Evolutionary conservation across 1,140 invertebrate species (phyloP), one percentile per base, ranked within the genome.

Genomic region (Drosophila nasuta): DNA sequence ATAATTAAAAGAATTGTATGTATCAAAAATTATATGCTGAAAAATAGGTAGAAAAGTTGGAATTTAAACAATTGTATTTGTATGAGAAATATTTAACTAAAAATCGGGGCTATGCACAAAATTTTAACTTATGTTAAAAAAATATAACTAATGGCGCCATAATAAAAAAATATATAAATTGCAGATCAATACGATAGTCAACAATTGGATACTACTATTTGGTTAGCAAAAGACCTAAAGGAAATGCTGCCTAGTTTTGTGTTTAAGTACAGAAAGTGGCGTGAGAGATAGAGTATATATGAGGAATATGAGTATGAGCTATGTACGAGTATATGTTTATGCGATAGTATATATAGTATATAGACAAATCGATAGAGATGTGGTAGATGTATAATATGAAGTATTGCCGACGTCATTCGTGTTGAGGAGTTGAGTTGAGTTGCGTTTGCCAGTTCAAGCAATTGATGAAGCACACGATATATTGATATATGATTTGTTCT

Each of bases 361-460:
- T 73, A 67, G 78, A 81, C 57, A 82, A 75, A 64, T 78, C 56
- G 65, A 71, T 59, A 67, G 43, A 78, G 52, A 56, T 65, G 41
- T 65, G 41, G 58, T 77, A 66, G 66, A 76, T 79, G 57, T 62
- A 77, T 17, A 17, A 17, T 17, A 17, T 69, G 52, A 52, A 57
- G 35, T 64, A 75, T 79, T 90, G 88, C 88, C 88, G 88, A 91
- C 88, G 88, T 91, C 88, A 91, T 89, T 91, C 82, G 81, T 91
- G 81, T 75, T 79, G 69, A 79, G 73, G 65, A 83, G 38, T 70
- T 78, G 70, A 66, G 48, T 72, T 79, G 63, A 75, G 63, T 73
- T 75, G 35, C 35, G 35, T 38, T 38, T 38, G 83, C 74, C 70
- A 75, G 77, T 88, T 54, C 71, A 78, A 80, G 77, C 83, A 75